phyloP scores from a whole-genome alignment of 2,797 vertebrate species.

The Enteromius viviparus region DNA sequence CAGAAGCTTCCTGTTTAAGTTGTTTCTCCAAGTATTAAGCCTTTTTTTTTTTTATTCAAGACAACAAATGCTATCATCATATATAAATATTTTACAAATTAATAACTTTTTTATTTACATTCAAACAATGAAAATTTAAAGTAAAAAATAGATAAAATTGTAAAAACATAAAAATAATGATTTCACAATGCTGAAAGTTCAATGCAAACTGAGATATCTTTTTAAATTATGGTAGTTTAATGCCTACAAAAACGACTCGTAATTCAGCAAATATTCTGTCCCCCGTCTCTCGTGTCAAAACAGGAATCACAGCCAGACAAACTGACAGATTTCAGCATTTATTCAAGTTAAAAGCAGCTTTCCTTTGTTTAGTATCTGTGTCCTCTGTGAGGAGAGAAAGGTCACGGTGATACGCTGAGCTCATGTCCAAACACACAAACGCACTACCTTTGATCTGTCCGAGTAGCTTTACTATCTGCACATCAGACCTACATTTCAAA shows the following conservation, averaged over 20 bases:
- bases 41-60: background rate
- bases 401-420: constrained; percentile 27
- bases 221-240: too few species aligned
- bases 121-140: too few species aligned
- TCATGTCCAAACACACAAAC: constrained; percentile 34
- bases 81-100: too few species aligned
- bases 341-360: constrained; percentile 53
- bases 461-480: constrained; percentile 59
- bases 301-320: constrained; percentile 11
- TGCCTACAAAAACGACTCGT: too few species aligned
- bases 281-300: background rate
- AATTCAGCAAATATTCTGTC: constrained; percentile 58
- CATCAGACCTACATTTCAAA: constrained; percentile 27
- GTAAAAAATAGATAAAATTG: too few species aligned
- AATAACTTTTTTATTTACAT: too few species aligned
- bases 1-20: background rate
- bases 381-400: constrained; percentile 26
- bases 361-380: constrained; percentile 20
- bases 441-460: constrained; percentile 49
- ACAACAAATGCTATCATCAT: background rate
- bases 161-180: background rate
- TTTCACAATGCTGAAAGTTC: too few species aligned
- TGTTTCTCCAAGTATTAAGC: background rate
- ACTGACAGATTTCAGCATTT: constrained; percentile 55
- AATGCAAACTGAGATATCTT: too few species aligned